phyloP scores from a whole-genome alignment of 2,113 vertebrate genomes.

The Charadrius vociferus region DNA sequence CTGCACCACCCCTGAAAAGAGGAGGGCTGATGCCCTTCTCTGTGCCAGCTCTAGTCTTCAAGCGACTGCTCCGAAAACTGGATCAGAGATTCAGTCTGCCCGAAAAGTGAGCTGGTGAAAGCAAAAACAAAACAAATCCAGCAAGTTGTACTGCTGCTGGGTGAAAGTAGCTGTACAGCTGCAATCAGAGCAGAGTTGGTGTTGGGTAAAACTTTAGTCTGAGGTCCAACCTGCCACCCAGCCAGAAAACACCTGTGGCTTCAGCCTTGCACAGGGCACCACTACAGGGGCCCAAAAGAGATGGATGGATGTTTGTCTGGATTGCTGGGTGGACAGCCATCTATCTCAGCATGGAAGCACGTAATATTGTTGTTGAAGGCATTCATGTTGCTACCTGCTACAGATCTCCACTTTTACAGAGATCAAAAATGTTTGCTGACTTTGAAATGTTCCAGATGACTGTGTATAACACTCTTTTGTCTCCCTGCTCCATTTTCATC shows the following conservation, averaged over 20 bases:
- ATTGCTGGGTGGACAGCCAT: not conserved
- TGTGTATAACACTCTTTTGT: not conserved
- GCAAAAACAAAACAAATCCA: not conserved
- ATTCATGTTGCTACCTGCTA: not conserved
- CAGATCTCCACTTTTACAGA: not conserved
- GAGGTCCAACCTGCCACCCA: not conserved
- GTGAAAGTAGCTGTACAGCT: not conserved
- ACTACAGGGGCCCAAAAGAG: not conserved
- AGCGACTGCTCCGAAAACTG: not conserved
- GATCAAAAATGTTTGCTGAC: not conserved
- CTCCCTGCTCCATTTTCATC: not conserved
- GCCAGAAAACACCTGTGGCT: not conserved
- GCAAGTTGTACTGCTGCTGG: not conserved
- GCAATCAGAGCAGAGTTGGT: rapidly evolving
- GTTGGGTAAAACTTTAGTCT: not conserved
- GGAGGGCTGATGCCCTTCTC: not conserved
- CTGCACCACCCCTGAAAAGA: not conserved
- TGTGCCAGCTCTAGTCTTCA: not conserved
- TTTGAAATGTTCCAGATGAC: not conserved
- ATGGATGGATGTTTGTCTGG: not conserved
- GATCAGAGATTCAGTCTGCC: not conserved
- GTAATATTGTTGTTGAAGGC: not conserved
- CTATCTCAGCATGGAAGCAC: not conserved
- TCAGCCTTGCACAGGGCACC: not conserved
- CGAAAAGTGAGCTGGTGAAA: not conserved